Base-by-base conservation (phyloP, 37 sponge, comb jelly and placozoan genomes). In the Dysidea cf. avara region DNA sequence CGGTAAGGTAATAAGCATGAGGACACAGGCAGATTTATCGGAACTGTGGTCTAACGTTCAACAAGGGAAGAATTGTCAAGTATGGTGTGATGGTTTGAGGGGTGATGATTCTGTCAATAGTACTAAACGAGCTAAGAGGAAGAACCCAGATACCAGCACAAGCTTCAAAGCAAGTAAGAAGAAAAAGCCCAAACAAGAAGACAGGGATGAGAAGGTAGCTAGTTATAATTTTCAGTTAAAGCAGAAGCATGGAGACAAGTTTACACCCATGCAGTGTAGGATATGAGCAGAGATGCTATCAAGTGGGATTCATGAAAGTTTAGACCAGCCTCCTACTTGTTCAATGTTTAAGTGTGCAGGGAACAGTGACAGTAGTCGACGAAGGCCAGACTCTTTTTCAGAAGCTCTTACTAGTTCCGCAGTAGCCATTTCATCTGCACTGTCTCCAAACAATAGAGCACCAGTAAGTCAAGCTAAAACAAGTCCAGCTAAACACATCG, bases 21-120 rank as follows among this genome's bases (percentile, higher is more conserved):
- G 69, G 5, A 48, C 49, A 11, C 26, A 12, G 12, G 69, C 14
- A 37, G 69, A 68, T 20, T 30, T 68, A 7, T 16, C 47, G 7
- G 69, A 68, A 37, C 4, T 68, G 20, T 68, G 69, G 69, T 21
- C 28, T 43, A 53, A 68, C 24, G 21, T 68, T 17, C 9, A 25
- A 11, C 5, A 37, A 48, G 69, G 52, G 13, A 64, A 26, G 35
- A 64, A 64, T 36, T 13, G 29, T 34, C 16, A 14, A 20, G 9
- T 68, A 53, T 68, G 69, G 69, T 68, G 69, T 68, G 52, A 46
- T 68, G 69, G 69, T 48, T 20, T 64, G 29, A 64, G 34, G 34
- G 24, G 9, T n/a, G n/a, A n/a, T 16, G 16, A 49, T 13, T 13
- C 60, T 58, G 21, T 11, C 21, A 58, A 26, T 26, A 58, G 21